Evolutionary conservation across 1,140 invertebrate species (phyloP).

Genomic region (Anoplophora glabripennis): DNA sequence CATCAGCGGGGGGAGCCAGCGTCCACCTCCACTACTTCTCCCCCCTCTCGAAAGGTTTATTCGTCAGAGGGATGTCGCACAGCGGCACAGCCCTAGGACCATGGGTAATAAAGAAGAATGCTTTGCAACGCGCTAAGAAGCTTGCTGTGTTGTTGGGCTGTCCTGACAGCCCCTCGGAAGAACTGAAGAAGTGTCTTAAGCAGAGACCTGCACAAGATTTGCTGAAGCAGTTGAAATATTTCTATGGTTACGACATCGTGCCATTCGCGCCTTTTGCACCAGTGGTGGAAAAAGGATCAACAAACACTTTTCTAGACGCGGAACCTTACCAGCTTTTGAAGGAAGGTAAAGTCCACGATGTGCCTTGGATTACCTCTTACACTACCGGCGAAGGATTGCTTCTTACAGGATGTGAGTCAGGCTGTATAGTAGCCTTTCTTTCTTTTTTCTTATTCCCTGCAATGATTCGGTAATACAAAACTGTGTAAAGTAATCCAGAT

Average conservation of each 20-base stretch:
- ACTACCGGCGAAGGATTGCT: slow-evolving; percentile 45
- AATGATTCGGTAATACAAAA: too few relatives aligned
- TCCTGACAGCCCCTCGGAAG: slow-evolving; percentile 52
- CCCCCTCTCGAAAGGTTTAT: slow-evolving; percentile 55
- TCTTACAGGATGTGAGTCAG: slow-evolving; percentile 30
- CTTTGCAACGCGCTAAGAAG: slow-evolving; percentile 63
- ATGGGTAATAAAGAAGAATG: slow-evolving; percentile 67
- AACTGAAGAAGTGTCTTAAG: slow-evolving; percentile 68
- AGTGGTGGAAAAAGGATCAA: slow-evolving; percentile 30
- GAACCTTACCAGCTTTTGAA: slow-evolving; percentile 53
- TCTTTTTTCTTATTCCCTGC: too few relatives aligned
- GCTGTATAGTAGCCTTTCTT: too few relatives aligned
- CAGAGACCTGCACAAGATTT: background rate
- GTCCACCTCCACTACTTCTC: slow-evolving; percentile 59
- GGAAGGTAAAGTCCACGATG: slow-evolving; percentile 47
- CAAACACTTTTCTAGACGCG: slow-evolving; percentile 35
- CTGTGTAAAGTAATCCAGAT: too few relatives aligned
- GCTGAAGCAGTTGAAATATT: background rate
- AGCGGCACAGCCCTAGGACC: slow-evolving; percentile 72
- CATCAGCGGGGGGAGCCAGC: slow-evolving; percentile 55
- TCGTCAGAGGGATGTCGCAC: slow-evolving; percentile 68
- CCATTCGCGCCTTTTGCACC: slow-evolving; percentile 40
- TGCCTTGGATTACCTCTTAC: slow-evolving; percentile 46
- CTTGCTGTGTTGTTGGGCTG: slow-evolving; percentile 69
- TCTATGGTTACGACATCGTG: slow-evolving; percentile 23